These are phyloP conservation scores for Oreortyx pictus DNA, from an alignment of 2,797 vertebrate genomes.

Conservation along the genomic window DNA sequence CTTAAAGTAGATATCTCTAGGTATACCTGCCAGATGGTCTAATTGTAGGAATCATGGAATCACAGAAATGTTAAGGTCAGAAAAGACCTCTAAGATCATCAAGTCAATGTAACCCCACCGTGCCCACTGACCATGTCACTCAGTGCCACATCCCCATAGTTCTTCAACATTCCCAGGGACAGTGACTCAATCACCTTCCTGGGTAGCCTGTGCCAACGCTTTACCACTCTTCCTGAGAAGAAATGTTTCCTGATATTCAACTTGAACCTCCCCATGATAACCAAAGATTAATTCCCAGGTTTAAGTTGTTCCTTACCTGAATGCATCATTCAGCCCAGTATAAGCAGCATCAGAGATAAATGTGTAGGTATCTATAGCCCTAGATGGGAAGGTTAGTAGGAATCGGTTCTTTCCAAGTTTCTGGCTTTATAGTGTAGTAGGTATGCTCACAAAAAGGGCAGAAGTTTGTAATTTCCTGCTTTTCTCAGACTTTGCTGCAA, in stretches of 20 bases:
- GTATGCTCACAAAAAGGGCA: background rate
- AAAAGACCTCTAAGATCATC: too few relatives aligned
- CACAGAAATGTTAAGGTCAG: too few relatives aligned
- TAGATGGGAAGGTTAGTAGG: background rate
- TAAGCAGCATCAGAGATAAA: background rate
- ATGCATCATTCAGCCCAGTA: background rate
- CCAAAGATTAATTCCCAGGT: background rate
- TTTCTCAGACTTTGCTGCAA: background rate
- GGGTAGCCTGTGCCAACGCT: too few relatives aligned
- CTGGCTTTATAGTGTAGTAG: background rate
- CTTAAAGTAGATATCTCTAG: background rate
- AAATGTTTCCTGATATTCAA: too few relatives aligned
- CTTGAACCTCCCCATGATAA: background rate
- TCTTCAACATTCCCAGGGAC: too few relatives aligned
- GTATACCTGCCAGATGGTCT: background rate
- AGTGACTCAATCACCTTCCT: too few relatives aligned
- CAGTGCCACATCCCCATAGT: too few relatives aligned
- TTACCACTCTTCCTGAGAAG: too few relatives aligned
- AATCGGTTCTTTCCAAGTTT: background rate
- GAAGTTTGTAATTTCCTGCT: background rate
- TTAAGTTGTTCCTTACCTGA: background rate
- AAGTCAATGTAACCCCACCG: too few relatives aligned
- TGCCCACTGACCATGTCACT: too few relatives aligned
- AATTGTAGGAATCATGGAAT: background rate
- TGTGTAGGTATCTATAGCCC: background rate